Percentiles rank a stretch among this genome's conserved stretches.
phyloP scores from a whole-genome alignment of 1,140 invertebrate species.

The Zaprionus inermis region DNA sequence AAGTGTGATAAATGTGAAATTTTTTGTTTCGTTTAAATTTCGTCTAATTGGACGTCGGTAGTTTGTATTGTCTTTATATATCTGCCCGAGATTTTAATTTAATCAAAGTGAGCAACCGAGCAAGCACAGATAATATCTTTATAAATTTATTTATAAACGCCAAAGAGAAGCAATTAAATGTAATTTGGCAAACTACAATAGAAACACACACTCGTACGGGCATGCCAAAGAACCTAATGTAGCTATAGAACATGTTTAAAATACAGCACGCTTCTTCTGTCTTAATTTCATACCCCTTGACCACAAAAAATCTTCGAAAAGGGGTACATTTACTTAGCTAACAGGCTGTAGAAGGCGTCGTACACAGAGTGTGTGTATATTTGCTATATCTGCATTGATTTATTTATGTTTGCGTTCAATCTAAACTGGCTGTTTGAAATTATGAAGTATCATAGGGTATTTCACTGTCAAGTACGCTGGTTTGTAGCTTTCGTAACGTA shows the following conservation, averaged over 20 bases:
- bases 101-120: slow-evolving; percentile 21
- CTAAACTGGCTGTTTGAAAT: too few species aligned
- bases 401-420: too few species aligned
- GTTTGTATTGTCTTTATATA: slow-evolving; percentile 6
- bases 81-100: slow-evolving; percentile 25
- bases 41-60: slow-evolving; percentile 42
- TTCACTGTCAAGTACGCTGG: too few species aligned
- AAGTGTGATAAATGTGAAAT: slow-evolving; percentile 54
- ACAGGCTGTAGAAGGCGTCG: too few species aligned
- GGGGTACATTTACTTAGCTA: too few species aligned
- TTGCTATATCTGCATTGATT: too few species aligned
- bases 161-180: slow-evolving; percentile 12
- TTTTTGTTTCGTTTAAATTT: slow-evolving; percentile 50
- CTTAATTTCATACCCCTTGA: too few species aligned
- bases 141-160: slow-evolving; percentile 1
- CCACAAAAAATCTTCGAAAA: too few species aligned
- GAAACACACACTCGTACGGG: slow-evolving; percentile 20
- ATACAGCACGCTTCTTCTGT: background rate
- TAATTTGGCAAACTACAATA: slow-evolving; percentile 29
- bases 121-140: slow-evolving; percentile 12
- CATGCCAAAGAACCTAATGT: slow-evolving; percentile 13
- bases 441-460: too few species aligned
- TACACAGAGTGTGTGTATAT: too few species aligned
- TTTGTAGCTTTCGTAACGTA: too few species aligned
- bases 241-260: background rate